Evolutionary conservation across 2,113 vertebrate genomes (phyloP), one percentile per base, ranked within the genome.

Genomic region (Spea bombifrons): DNA sequence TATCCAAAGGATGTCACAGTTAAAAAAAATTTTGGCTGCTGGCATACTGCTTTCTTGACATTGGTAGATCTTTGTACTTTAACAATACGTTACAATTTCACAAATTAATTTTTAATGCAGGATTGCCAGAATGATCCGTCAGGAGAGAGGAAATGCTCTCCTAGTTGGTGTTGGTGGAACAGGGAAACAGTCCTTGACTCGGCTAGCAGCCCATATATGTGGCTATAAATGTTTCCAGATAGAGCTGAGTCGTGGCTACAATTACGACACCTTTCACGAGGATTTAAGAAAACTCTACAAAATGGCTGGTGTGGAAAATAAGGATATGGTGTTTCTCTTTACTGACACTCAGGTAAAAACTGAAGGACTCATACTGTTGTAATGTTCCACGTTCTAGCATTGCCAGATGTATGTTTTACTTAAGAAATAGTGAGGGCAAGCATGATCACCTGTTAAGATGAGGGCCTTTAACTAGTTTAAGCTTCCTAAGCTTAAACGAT

Each of bases 151-250:
- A 81, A 95, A 96, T 3, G 92, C 94, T 66, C 86, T 96, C 17
- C 87, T 96, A 0, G 95, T 96, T 0, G 94, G 95, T 4, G 93
- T 96, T 17, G 95, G 95, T 17, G 95, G 95, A 70, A 95, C 93
- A 6, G 94, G 95, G 17, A 95, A 95, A 69, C 94, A 95, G 83
- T 94, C 93, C 2, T 90, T 95, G 3, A 95, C 95, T 0, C 90
- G 94, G 16, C 85, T 96, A 10, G 93, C 91, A 2, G 84, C 94
- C 69, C 94, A 95, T 74, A 95, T 96, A 67, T 94, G 94, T 13
- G 92, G 91, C 5, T 94, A 92, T 83, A 88, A 74, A 79, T 95
- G 94, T 87, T 87, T 95, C 67, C 94, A 95, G 85, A 94, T 95
- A n/a, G 93, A 96, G 75, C 87, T 95, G 30, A 94, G 88, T 81